Evolutionary conservation across 2,113 vertebrate genomes (phyloP).

Genomic region (Hippolais icterina): DNA sequence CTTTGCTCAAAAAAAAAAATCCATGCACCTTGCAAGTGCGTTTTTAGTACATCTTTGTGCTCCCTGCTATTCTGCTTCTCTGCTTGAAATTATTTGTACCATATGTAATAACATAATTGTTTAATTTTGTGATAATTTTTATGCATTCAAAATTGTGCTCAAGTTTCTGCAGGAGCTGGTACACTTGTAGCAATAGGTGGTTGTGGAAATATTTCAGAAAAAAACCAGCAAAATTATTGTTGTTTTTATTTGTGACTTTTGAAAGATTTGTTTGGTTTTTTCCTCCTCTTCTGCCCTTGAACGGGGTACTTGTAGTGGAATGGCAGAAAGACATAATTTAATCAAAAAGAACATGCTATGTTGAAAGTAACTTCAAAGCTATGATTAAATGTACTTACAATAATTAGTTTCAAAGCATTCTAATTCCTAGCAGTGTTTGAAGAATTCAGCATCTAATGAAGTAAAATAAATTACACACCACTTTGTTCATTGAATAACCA

Average conservation of each 20-base stretch:
- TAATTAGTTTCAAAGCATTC: conserved; percentile 71
- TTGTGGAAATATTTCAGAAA: neutral
- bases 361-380: conserved; percentile 65
- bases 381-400: conserved; percentile 72
- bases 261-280: neutral
- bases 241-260: conserved; percentile 10
- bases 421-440: conserved; percentile 63
- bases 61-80: neutral
- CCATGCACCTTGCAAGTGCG: neutral
- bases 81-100: neutral
- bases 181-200: neutral
- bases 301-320: neutral
- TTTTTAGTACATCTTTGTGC: neutral
- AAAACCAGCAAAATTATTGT: neutral
- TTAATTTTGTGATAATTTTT: neutral
- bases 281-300: neutral
- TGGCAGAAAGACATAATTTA: conserved; percentile 49
- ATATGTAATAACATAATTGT: neutral
- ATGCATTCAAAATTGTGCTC: neutral
- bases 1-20: neutral
- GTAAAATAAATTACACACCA: conserved; percentile 72
- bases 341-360: conserved; percentile 27
- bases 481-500: conserved; percentile 71
- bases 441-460: conserved; percentile 72
- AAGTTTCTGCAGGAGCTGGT: neutral